phyloP scores from a whole-genome alignment of 2,113 vertebrate genomes.

The Orientallactaga bullata region DNA sequence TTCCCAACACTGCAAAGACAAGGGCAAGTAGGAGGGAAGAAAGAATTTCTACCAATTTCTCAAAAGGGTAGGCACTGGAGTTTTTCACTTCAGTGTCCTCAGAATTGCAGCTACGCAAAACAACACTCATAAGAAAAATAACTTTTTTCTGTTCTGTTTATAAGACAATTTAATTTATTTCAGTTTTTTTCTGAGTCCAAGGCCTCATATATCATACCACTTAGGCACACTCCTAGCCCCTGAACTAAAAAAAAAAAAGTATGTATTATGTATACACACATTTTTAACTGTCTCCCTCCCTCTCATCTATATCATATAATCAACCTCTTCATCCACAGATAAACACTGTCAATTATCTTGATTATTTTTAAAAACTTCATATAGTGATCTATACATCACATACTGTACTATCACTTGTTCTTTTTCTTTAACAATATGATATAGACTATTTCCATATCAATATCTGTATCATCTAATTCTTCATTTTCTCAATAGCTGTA shows the following conservation, averaged over 20 bases:
- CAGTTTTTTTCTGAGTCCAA: background rate
- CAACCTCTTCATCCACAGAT: background rate
- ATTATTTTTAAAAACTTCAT: background rate
- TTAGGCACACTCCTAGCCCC: background rate
- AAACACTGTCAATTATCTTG: background rate
- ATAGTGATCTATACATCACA: background rate
- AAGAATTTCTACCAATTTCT: constrained; percentile 12
- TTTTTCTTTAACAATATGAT: constrained; percentile 14
- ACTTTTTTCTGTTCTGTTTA: no score
- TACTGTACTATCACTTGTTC: background rate
- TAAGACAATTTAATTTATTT: background rate
- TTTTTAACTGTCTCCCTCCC: no score
- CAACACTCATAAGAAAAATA: constrained; percentile 6
- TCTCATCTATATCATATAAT: background rate
- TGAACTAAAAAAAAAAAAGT: background rate
- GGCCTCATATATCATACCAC: background rate
- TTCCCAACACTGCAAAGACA: background rate
- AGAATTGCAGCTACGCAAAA: constrained; percentile 1
- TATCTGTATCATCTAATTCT: background rate
- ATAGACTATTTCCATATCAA: background rate
- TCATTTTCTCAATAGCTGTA: background rate
- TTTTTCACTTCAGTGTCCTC: background rate
- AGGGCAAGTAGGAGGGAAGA: background rate
- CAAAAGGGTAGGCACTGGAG: background rate
- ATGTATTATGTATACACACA: background rate